A percentile compares a stretch with the other conserved stretches of the same genome.
Conservation (phyloP, 1,140 invertebrate genomes). For the Teleopsis dalmanni region DNA sequence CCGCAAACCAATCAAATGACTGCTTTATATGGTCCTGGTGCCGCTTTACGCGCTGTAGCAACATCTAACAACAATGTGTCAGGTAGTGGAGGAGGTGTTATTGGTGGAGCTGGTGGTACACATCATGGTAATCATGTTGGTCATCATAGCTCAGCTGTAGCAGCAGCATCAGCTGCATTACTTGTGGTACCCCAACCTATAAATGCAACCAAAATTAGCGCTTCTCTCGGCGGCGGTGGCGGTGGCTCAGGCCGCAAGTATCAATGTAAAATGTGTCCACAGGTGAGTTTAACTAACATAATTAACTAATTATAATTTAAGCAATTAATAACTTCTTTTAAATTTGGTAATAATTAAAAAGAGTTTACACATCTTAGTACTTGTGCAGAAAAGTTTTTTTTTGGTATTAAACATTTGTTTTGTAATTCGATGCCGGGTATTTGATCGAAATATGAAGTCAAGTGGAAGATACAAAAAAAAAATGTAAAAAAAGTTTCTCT, state of each 20-base stretch:
- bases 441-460: too few relatives aligned
- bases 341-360: too few relatives aligned
- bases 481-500: too few relatives aligned
- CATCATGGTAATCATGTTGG: constrained; percentile 32
- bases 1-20: constrained; percentile 27
- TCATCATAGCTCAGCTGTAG: constrained; percentile 43
- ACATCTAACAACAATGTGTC: constrained; percentile 13
- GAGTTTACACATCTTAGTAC: too few relatives aligned
- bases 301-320: too few relatives aligned
- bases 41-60: constrained; percentile 3
- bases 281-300: constrained; percentile 59
- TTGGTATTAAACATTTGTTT: too few relatives aligned
- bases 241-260: constrained; percentile 63
- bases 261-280: constrained; percentile 97
- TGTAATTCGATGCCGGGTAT: too few relatives aligned
- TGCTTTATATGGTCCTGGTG: constrained; percentile 12
- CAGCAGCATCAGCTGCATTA: constrained; percentile 48
- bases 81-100: constrained; percentile 44
- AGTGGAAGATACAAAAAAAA: too few relatives aligned
- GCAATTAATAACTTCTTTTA: too few relatives aligned
- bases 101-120: neutral
- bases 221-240: constrained; percentile 47
- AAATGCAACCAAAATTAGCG: constrained; percentile 63
- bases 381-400: too few relatives aligned
- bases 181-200: constrained; percentile 88